Evolutionary conservation across 1,140 invertebrate genomes (phyloP).

Genomic region (Bombus polaris): DNA sequence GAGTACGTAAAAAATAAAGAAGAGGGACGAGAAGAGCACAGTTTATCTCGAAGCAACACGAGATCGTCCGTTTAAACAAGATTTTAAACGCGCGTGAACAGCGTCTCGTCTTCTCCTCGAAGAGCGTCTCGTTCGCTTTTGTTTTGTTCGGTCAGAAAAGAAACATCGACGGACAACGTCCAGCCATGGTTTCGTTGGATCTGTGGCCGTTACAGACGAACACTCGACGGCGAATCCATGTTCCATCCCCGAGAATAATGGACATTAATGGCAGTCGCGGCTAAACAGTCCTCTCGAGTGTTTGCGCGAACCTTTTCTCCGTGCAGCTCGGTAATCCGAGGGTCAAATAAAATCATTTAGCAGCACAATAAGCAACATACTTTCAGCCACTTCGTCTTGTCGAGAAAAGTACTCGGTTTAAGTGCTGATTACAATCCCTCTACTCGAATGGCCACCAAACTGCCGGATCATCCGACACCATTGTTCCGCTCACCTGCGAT

Average conservation of each 20-base stretch:
- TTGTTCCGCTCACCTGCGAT: slow-evolving; percentile 66
- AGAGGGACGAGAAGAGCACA: background rate
- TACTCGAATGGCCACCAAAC: slow-evolving; percentile 56
- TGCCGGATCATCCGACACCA: slow-evolving; percentile 73
- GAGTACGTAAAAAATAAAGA: background rate
- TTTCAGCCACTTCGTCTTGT: slow-evolving; percentile 52
- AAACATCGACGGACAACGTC: slow-evolving; percentile 30
- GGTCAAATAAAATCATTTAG: slow-evolving; percentile 79
- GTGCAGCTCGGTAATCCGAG: slow-evolving; percentile 68
- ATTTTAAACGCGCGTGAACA: too few species aligned
- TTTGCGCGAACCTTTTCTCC: slow-evolving; percentile 67
- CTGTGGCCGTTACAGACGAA: background rate
- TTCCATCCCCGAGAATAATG: slow-evolving; percentile 55
- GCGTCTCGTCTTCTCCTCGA: background rate
- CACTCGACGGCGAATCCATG: slow-evolving; percentile 34
- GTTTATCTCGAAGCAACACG: too few species aligned
- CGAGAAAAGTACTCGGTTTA: slow-evolving; percentile 67
- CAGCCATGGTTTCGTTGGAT: slow-evolving; percentile 9
- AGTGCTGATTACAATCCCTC: slow-evolving; percentile 78
- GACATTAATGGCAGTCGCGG: slow-evolving; percentile 52
- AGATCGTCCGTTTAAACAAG: background rate
- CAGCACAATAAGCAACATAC: slow-evolving; percentile 64
- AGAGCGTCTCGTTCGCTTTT: too few species aligned
- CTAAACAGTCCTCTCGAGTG: slow-evolving; percentile 57
- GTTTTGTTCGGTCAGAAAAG: background rate